Evolutionary conservation across 2,113 vertebrate species (phyloP).

Genomic region (Enhydra lutris): DNA sequence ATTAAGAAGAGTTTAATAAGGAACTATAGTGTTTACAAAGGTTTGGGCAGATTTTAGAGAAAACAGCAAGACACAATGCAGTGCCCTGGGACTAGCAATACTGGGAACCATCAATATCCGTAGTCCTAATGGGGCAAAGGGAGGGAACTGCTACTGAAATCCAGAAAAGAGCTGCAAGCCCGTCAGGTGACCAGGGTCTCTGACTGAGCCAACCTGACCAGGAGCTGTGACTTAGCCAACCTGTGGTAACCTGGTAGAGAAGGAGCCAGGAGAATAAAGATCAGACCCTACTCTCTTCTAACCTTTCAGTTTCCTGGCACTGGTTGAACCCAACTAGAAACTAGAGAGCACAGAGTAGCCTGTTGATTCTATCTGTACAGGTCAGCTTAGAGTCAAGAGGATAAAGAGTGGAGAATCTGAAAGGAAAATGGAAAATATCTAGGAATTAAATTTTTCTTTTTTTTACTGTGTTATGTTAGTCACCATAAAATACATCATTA

Average conservation of each 20-base stretch:
- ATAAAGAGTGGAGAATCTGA: conserved; percentile 15
- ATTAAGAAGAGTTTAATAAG: neutral
- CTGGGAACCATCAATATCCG: neutral
- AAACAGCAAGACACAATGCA: neutral
- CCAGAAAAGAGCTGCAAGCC: neutral
- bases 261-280: neutral
- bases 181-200: neutral
- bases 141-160: neutral
- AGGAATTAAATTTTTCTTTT: neutral
- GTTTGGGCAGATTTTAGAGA: neutral
- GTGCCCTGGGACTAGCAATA: neutral
- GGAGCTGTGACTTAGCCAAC: neutral
- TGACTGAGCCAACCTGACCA: neutral
- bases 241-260: neutral
- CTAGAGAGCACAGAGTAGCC: neutral
- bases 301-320: neutral
- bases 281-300: neutral
- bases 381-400: neutral
- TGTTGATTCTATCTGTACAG: neutral
- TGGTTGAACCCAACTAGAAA: neutral
- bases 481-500: too few species aligned
- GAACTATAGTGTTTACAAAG: neutral
- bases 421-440: conserved; percentile 30
- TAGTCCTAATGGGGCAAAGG: neutral
- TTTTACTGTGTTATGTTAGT: too few species aligned